Evolutionary conservation across 2,113 vertebrate genomes (phyloP), one percentile per base, ranked within the genome.

Genomic region (Sus scrofa): DNA sequence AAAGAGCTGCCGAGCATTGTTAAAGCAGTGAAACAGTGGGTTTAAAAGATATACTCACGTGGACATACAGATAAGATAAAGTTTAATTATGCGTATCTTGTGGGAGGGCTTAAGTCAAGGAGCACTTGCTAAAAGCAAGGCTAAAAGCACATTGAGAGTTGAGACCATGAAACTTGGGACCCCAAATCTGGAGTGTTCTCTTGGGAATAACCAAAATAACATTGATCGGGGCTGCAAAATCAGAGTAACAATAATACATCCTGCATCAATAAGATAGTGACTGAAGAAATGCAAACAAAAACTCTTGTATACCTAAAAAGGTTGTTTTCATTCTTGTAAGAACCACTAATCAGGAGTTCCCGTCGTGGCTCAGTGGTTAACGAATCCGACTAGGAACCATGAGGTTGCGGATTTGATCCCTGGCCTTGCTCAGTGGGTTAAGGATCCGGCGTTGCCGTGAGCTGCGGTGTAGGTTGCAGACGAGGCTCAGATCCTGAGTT

Each of bases 121-220:
- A 15, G 84, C 58, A 84, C 44, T 24, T 89, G 37, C 81, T 74
- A 52, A 78, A 68, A 0, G 30, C 58, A 62, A 70, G 50, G 37
- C 81, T 74, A 52, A 78, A 68, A 0, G 30, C 58, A 62, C 60
- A 37, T 39, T 67, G 58, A 89, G 68, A 94, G 71, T 3, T 34
- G 34, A 97, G 90, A 77, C 74, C 37, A 60, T 86, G 39, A 90
- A 83, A 56, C 32, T 56, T 89, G 70, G 16, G 8, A 34, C 44
- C 32, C 65, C 7, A 82, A 90, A 39, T 84, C 58, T 78, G 16
- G 11, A 82, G 6, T 22, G 9, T 22, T 14, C 44, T 81, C 50
- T 89, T 78, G 86, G 39, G 58, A 89, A 85, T 86, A 79, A 84
- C 58, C n/a, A 86, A 91, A 95, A 56, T 37, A 93, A 89, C 26